These are phyloP conservation scores for Seira sanloemensis DNA, from an alignment of 2,888 invertebrate species.

Conservation along the genomic window DNA sequence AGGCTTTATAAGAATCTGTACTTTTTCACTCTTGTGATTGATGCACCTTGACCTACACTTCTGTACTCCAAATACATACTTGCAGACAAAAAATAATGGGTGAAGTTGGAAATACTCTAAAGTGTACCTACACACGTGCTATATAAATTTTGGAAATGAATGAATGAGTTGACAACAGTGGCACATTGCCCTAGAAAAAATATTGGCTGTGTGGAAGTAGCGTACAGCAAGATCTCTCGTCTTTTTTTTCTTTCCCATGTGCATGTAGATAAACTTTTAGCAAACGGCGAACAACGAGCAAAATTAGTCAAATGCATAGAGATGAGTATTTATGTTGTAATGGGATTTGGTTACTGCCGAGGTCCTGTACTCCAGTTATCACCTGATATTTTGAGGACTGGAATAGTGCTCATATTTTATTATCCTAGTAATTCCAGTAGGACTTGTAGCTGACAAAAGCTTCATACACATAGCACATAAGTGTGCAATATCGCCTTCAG, in stretches of 20 bases:
- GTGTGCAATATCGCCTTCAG: neutral
- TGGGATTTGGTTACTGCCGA: neutral
- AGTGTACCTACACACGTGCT: conserved; percentile 50
- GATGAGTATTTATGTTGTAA: neutral
- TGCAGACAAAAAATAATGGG: neutral
- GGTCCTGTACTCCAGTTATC: too few species aligned
- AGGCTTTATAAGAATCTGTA: neutral
- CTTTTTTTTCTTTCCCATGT: conserved; percentile 53
- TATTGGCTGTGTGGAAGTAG: neutral
- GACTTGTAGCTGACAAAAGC: too few species aligned
- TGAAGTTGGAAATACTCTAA: neutral
- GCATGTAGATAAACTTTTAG: neutral
- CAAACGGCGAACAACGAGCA: neutral
- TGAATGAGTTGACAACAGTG: conserved; percentile 44
- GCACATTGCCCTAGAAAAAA: conserved; percentile 48
- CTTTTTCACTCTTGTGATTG: conserved; percentile 25
- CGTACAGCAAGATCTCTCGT: conserved; percentile 30
- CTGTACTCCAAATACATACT: conserved; percentile 36
- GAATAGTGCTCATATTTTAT: too few species aligned
- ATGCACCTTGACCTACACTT: conserved; percentile 61
- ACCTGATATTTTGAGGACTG: too few species aligned
- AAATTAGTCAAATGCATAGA: neutral
- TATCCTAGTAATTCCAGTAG: too few species aligned
- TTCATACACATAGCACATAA: neutral
- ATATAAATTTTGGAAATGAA: conserved; percentile 23